Percentiles rank a stretch among this genome's conserved stretches.
Evolutionary conservation across 2,888 invertebrate genomes (phyloP).

Genomic region (Penaeus monodon): DNA sequence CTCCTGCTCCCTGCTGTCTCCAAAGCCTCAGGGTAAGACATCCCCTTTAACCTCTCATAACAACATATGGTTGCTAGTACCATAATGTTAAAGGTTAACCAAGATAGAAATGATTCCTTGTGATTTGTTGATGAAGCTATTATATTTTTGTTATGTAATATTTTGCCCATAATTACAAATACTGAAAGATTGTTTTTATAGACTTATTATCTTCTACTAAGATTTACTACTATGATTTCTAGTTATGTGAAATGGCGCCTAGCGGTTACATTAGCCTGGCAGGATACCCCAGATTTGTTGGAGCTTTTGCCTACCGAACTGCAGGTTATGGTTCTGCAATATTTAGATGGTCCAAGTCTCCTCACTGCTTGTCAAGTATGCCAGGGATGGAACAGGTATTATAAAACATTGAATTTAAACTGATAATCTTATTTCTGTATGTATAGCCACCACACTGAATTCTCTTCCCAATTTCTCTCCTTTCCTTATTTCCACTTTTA

Average conservation of each 20-base stretch:
- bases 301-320: conserved; percentile 61
- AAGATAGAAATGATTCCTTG: no score
- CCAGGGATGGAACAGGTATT: conserved; percentile 52
- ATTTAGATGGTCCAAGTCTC: conserved; percentile 61
- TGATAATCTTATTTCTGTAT: not conserved
- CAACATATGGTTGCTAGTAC: no score
- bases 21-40: conserved; percentile 26
- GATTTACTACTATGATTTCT: conserved; percentile 14
- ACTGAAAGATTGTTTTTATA: not conserved
- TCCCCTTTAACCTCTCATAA: not conserved
- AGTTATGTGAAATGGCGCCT: conserved; percentile 56
- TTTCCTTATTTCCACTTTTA: not conserved
- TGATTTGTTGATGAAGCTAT: no score
- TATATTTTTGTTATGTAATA: no score
- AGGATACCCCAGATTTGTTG: conserved; percentile 58
- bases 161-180: no score
- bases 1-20: conserved; percentile 27
- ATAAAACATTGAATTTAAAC: not conserved
- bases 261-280: conserved; percentile 17
- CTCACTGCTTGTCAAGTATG: conserved; percentile 57
- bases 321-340: conserved; percentile 42
- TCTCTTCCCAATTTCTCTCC: no score
- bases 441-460: no score
- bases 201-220: not conserved
- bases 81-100: no score